Conservation (phyloP, 2,797 vertebrate species). For the Sylvia borin region DNA sequence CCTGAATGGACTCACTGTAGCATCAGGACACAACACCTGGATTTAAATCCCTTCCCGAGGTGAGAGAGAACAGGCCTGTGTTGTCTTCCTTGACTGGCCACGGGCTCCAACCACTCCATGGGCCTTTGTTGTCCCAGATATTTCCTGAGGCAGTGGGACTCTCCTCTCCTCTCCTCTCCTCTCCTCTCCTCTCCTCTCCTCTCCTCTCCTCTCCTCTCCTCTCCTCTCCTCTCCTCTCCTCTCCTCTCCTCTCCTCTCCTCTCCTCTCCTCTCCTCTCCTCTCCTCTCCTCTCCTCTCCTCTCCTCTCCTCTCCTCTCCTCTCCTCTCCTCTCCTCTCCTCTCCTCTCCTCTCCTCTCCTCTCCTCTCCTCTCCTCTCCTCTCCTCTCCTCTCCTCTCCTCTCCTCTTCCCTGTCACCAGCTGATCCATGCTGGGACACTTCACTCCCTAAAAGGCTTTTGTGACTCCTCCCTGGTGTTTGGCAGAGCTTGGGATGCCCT, state of each 20-base stretch:
- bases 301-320: neutral
- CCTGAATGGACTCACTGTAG: neutral
- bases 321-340: too few species aligned
- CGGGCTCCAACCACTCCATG: neutral
- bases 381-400: too few species aligned
- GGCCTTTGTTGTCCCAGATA: neutral
- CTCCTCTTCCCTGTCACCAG: too few species aligned
- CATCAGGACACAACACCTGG: accelerated
- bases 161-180: neutral
- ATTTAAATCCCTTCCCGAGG: neutral
- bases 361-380: neutral
- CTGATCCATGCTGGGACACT: neutral
- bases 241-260: too few species aligned
- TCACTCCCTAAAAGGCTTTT: neutral
- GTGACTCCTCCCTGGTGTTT: neutral
- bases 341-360: neutral
- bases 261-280: neutral
- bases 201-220: neutral
- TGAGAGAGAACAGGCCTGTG: neutral
- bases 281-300: too few species aligned
- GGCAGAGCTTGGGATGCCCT: neutral
- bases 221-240: neutral
- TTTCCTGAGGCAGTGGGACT: neutral
- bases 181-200: too few species aligned
- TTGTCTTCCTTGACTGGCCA: neutral